phyloP scores from a whole-genome alignment of 2,797 vertebrate species.

The Benthosema pterotum region DNA sequence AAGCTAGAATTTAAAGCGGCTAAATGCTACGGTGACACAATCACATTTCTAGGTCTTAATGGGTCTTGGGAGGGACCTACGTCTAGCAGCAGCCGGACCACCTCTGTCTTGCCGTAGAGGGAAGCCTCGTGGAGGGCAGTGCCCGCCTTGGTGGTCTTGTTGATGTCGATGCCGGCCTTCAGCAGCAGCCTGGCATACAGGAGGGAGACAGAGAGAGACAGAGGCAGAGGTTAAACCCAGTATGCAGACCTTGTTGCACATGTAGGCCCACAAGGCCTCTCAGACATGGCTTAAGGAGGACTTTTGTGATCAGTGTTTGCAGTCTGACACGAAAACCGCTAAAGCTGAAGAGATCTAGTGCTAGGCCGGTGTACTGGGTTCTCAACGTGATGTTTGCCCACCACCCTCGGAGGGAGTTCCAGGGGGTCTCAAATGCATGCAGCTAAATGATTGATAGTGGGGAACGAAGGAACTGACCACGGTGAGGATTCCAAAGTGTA shows the following conservation, averaged over 20 bases:
- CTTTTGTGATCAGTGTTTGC: neutral
- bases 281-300: neutral
- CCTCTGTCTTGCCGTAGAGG: conserved; percentile 93
- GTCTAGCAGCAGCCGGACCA: conserved; percentile 92
- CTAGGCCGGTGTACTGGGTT: no score
- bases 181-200: conserved; percentile 84
- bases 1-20: no score
- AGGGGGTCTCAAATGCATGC: no score
- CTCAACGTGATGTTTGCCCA: no score
- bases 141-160: conserved; percentile 91
- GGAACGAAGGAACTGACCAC: no score
- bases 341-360: neutral
- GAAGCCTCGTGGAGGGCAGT: conserved; percentile 93
- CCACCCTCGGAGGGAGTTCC: no score
- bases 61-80: conserved; percentile 70
- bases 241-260: neutral
- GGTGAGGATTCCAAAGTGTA: no score
- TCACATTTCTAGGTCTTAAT: neutral
- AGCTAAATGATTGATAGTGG: no score
- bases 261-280: no score
- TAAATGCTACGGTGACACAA: no score
- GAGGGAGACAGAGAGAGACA: neutral
- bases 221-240: neutral
- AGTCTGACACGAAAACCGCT: neutral
- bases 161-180: conserved; percentile 93